Conservation (phyloP, 92 coral and sea anemone species). For the Umimayanthus kanabou region DNA sequence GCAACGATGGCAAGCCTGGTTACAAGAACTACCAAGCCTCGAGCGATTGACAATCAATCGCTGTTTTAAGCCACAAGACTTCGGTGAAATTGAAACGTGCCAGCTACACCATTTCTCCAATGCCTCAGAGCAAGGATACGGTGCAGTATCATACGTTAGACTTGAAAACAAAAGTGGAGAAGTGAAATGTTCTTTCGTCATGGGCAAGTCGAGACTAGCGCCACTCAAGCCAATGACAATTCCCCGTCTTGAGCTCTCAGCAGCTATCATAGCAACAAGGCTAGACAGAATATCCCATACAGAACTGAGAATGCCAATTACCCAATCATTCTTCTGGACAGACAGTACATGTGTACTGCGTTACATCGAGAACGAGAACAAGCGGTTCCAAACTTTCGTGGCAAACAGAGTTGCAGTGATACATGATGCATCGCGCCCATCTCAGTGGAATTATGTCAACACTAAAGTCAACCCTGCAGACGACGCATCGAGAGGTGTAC, state of each 20-base stretch:
- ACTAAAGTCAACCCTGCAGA: slow-evolving; percentile 43
- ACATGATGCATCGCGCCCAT: slow-evolving; percentile 26
- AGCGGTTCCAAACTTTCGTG: slow-evolving; percentile 29
- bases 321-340: slow-evolving; percentile 42
- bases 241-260: slow-evolving; percentile 44
- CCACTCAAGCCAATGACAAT: slow-evolving; percentile 47
- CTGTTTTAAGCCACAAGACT: neutral
- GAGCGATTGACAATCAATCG: neutral
- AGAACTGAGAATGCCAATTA: slow-evolving; percentile 27
- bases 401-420: slow-evolving; percentile 35
- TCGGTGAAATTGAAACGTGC: slow-evolving; percentile 2
- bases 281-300: slow-evolving; percentile 19
- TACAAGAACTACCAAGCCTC: neutral
- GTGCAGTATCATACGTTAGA: slow-evolving; percentile 37
- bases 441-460: slow-evolving; percentile 43
- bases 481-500: slow-evolving; percentile 51
- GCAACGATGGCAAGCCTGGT: slow-evolving; percentile 11
- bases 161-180: slow-evolving; percentile 29
- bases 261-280: slow-evolving; percentile 29
- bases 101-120: slow-evolving; percentile 50
- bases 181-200: slow-evolving; percentile 44
- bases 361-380: slow-evolving; percentile 24
- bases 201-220: slow-evolving; percentile 48
- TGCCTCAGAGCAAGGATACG: slow-evolving; percentile 45
- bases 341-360: neutral